Base-by-base conservation (phyloP, 2,888 invertebrate genomes). In the Heliconius cydno region DNA sequence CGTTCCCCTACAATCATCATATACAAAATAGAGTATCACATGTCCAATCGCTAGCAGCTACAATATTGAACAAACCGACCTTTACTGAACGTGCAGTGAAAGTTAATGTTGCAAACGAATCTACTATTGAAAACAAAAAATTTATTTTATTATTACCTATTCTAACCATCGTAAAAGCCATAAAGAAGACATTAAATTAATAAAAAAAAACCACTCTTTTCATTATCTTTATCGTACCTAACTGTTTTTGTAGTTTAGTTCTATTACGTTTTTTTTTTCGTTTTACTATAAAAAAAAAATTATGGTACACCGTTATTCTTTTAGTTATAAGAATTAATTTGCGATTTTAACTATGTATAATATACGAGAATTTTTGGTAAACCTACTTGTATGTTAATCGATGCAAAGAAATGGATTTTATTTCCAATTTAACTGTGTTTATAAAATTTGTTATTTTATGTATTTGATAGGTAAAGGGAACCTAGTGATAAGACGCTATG, bases 111-210 rank as follows among this genome's bases (percentile, higher is more conserved):
- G 12, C 25, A 63, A 25, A 66, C 65, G 28, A 66, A 41, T 65
- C 30, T 65, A 66, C 25, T 65, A 75, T 41, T 46, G 65, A 75
- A 46, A 41, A 66, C 65, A 75, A 46, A 46, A 75, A 46, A n/a
- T 22, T 46, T 66, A 75, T 75, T 75, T 65, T 75, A 75, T 75
- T 46, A 65, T 60, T 19, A 74, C n/a, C 25, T 46, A 75, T 46
- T 75, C 46, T 41, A 22, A 65, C 22, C 63, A 38, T 22, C 63
- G 60, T 41, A 66, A 7, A 65, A 28, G 41, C 65, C 25, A 75
- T 75, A 75, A 65, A 75, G 41, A 6, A 75, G 63, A 41, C 65
- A 75, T 65, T 28, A 75, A 66, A 22, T 66, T 30, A 46, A 66
- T 75, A 75, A 75, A 66, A 46, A 75, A 75, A n/a, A 66, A 34